phyloP scores from a whole-genome alignment of 2,113 vertebrate species.

The Meleagris gallopavo region DNA sequence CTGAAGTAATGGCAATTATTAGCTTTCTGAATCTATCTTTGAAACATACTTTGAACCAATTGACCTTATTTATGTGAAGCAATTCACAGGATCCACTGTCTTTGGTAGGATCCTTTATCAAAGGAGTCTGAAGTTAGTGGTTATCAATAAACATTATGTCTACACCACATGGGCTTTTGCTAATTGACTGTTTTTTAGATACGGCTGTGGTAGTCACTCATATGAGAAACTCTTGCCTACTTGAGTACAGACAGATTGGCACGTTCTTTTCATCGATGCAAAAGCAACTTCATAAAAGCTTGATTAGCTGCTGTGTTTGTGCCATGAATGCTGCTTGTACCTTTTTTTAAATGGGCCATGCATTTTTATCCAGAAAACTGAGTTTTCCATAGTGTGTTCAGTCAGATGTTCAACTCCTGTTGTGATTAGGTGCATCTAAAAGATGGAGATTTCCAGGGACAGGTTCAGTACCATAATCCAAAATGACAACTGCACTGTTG shows the following conservation, averaged over 20 bases:
- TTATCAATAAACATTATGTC: background rate
- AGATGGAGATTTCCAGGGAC: background rate
- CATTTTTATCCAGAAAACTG: background rate
- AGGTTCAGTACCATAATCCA: background rate
- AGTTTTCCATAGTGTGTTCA: background rate
- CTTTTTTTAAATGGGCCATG: background rate
- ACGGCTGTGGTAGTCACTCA: background rate
- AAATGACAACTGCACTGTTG: background rate
- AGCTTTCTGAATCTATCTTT: background rate
- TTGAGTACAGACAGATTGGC: background rate
- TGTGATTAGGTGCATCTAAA: background rate
- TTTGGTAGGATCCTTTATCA: background rate
- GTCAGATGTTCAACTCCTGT: background rate
- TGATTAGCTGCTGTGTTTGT: background rate
- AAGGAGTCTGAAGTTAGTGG: background rate
- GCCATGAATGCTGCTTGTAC: background rate
- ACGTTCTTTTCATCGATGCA: background rate
- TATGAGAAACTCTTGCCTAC: background rate
- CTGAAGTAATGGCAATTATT: background rate
- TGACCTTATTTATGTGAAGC: background rate
- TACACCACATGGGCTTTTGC: background rate
- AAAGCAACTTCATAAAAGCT: background rate
- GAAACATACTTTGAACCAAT: background rate
- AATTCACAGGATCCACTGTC: background rate
- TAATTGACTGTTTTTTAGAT: background rate